phyloP scores from a whole-genome alignment of 2,113 vertebrate species.

The Butorides virescens region DNA sequence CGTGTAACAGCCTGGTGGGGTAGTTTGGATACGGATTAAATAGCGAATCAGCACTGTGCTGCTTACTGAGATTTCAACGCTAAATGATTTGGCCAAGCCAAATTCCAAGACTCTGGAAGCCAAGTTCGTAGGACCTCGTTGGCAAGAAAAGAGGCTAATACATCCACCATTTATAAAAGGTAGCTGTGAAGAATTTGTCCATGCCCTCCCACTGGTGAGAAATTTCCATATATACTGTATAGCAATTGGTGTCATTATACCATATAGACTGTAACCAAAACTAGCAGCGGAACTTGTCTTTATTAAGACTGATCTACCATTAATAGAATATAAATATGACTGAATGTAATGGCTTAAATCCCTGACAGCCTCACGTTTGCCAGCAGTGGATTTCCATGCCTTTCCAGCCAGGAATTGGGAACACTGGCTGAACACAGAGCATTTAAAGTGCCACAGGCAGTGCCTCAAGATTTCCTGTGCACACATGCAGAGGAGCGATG shows the following conservation, averaged over 20 bases:
- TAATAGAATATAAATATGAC: background rate
- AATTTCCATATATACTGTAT: background rate
- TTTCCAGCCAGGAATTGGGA: background rate
- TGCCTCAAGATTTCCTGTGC: background rate
- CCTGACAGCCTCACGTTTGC: background rate
- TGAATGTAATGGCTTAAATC: background rate
- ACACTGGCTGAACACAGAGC: background rate
- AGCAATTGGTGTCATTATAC: background rate
- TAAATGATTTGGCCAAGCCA: background rate
- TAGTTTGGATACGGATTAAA: background rate
- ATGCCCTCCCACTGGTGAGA: background rate
- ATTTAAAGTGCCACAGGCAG: fast-evolving
- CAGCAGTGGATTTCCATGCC: background rate
- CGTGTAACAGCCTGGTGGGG: background rate
- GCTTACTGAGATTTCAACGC: fast-evolving
- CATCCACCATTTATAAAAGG: background rate
- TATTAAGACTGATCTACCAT: background rate
- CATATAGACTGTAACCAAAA: background rate
- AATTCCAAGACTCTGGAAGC: background rate
- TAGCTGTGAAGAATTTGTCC: background rate
- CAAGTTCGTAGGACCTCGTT: background rate
- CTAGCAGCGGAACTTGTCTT: background rate
- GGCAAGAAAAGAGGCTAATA: background rate
- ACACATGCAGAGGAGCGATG: background rate
- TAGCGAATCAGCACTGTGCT: fast-evolving